Evolutionary conservation across 2,113 vertebrate species (phyloP).

Genomic region (Corythaeola cristata): DNA sequence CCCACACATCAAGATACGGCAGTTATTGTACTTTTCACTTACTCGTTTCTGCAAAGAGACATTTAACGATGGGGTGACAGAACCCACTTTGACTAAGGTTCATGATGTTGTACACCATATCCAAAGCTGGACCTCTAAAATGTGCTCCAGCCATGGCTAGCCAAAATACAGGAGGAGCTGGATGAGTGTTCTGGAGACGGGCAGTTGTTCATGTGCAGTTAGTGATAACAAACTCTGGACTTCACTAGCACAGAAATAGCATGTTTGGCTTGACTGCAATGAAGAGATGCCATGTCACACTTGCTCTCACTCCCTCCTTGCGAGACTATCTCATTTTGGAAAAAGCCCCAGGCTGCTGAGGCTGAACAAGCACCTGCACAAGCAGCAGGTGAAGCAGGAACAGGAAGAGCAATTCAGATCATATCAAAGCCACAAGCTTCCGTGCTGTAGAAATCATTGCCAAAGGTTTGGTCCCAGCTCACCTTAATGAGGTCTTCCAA

Average conservation of each 20-base stretch:
- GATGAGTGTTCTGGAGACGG: neutral
- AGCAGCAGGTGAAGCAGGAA: neutral
- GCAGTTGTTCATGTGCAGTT: neutral
- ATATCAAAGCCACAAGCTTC: rapidly evolving
- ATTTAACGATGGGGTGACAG: neutral
- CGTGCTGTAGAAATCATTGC: neutral
- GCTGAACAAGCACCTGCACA: neutral
- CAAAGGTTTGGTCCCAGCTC: neutral
- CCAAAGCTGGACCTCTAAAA: neutral
- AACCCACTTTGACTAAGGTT: neutral
- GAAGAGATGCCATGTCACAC: neutral
- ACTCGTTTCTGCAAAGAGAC: neutral
- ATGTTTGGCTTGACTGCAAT: neutral
- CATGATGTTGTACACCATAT: rapidly evolving
- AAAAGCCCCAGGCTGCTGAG: neutral
- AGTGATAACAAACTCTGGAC: neutral
- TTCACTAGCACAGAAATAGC: neutral
- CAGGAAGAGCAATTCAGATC: neutral
- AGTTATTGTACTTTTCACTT: neutral
- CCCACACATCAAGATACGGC: neutral
- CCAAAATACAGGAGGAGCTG: neutral
- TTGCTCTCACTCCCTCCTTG: neutral
- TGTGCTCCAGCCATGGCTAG: neutral
- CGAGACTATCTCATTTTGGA: neutral
- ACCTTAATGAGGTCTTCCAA: conserved; percentile 90